These are phyloP conservation scores for Heteromyza rotundicornis DNA, from an alignment of 2,888 invertebrate species.

Conservation along the genomic window DNA sequence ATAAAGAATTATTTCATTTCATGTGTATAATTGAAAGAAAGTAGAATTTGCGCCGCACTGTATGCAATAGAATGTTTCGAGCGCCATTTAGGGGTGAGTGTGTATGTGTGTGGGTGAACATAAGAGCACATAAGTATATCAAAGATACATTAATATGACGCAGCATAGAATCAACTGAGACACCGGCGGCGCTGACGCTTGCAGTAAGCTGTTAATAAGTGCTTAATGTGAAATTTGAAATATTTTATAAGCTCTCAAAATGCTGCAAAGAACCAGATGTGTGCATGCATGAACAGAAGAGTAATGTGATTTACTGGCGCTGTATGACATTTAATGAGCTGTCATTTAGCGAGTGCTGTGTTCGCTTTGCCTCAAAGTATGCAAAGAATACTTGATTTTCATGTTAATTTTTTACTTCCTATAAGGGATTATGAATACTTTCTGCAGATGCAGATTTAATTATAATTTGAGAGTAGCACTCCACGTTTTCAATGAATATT, in stretches of 20 bases:
- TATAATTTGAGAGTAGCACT: too few relatives aligned
- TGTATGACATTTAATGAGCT: slow-evolving; percentile 4
- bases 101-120: slow-evolving; percentile 35
- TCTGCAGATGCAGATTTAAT: too few relatives aligned
- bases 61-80: slow-evolving; percentile 36
- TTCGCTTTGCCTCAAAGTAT: too few relatives aligned
- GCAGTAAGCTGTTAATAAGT: not conserved
- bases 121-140: slow-evolving; percentile 32
- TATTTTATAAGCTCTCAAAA: not conserved
- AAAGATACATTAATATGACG: slow-evolving; percentile 44
- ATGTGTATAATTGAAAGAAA: slow-evolving; percentile 51
- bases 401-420: too few relatives aligned
- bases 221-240: not conserved
- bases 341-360: not conserved
- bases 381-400: too few relatives aligned
- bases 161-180: too few relatives aligned
- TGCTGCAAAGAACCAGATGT: not conserved
- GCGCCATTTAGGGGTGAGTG: slow-evolving; percentile 36
- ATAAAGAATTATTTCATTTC: slow-evolving; percentile 45
- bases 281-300: not conserved
- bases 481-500: too few relatives aligned
- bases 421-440: too few relatives aligned
- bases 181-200: not conserved
- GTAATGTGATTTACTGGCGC: not conserved
- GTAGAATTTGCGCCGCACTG: slow-evolving; percentile 22